Conservation (phyloP, 2,888 invertebrate genomes). For the Tenthredo amoena region DNA sequence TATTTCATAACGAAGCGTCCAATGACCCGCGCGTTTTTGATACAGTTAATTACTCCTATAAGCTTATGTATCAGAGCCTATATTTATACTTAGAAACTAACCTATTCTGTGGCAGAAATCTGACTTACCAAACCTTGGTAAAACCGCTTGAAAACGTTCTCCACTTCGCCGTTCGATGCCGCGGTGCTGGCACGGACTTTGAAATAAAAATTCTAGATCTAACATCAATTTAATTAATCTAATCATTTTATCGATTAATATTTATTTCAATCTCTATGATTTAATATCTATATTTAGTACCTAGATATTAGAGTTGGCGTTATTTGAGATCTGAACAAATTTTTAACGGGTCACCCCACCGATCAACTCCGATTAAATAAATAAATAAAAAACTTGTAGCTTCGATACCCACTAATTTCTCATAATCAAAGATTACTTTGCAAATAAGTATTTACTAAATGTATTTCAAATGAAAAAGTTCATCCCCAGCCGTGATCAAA, state of each 20-base stretch:
- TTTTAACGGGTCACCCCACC: too few relatives aligned
- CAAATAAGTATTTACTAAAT: too few relatives aligned
- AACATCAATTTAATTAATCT: background rate
- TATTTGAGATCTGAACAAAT: too few relatives aligned
- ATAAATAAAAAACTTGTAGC: too few relatives aligned
- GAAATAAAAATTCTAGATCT: background rate
- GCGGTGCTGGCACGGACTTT: constrained; percentile 8
- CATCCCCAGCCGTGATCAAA: too few relatives aligned
- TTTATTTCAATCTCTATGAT: background rate
- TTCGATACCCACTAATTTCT: too few relatives aligned
- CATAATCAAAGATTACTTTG: too few relatives aligned
- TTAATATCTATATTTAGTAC: background rate
- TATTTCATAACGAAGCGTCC: background rate
- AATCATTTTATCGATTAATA: background rate
- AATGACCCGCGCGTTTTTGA: background rate
- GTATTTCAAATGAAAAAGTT: too few relatives aligned
- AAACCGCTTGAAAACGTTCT: constrained; percentile 9
- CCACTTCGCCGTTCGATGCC: constrained; percentile 37
- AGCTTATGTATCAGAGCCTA: background rate
- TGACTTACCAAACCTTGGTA: constrained; percentile 24
- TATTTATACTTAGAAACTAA: background rate
- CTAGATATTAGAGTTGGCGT: too few relatives aligned
- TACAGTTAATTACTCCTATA: background rate
- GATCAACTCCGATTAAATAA: too few relatives aligned
- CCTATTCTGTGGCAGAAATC: background rate